Percentiles rank a stretch among this genome's conserved stretches.
Conservation (phyloP, 2,113 vertebrate genomes). For the Atrichornis clamosus region DNA sequence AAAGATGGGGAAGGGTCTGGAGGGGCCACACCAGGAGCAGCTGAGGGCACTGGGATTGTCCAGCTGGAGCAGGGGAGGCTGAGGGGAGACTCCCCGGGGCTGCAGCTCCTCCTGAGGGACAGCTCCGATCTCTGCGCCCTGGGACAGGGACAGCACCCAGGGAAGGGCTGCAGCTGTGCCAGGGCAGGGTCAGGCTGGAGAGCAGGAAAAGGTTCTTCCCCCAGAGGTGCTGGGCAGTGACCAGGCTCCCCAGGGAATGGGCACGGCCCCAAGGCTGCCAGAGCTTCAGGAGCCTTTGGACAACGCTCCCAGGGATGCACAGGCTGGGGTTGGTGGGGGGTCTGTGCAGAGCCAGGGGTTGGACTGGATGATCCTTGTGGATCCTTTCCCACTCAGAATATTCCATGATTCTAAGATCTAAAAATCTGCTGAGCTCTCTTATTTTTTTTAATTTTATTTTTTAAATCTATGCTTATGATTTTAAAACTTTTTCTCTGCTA, state of each 20-base stretch:
- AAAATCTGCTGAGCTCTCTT: not conserved
- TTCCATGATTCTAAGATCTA: rapidly evolving
- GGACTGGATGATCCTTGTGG: rapidly evolving
- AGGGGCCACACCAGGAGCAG: not conserved
- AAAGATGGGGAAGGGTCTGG: not conserved
- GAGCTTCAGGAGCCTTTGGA: not conserved
- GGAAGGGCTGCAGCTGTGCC: not conserved
- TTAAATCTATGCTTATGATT: not conserved
- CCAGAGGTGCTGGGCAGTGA: not conserved
- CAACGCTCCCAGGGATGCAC: not conserved
- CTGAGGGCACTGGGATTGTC: not conserved
- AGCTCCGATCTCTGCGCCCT: not conserved
- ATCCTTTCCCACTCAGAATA: rapidly evolving
- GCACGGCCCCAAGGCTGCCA: not conserved
- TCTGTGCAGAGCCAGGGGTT: not conserved
- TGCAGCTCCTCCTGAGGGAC: not conserved
- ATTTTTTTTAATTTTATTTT: not conserved
- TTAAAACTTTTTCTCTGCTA: not conserved
- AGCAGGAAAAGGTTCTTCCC: not conserved
- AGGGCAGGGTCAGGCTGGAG: rapidly evolving
- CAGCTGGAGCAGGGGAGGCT: not conserved
- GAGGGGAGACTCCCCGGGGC: not conserved
- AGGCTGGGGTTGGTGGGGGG: not conserved
- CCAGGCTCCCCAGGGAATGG: not conserved
- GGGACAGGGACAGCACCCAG: not conserved